Evolutionary conservation across 2,888 invertebrate species (phyloP).

Genomic region (Pammene aurita): DNA sequence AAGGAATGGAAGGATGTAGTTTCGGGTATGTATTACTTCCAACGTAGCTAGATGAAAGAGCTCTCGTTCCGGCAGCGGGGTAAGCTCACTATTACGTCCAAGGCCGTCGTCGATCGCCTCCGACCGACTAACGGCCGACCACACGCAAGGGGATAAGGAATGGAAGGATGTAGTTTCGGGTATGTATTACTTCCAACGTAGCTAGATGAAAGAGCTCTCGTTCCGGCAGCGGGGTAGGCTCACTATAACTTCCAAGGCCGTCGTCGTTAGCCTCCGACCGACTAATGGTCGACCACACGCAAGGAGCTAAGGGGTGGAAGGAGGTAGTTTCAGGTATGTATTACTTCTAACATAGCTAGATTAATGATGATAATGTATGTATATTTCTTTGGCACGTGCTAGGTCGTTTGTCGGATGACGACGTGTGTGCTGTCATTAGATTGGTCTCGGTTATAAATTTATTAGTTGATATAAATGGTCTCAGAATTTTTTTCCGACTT

Average conservation of each 20-base stretch:
- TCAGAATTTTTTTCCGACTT: no score
- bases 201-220: slow-evolving; percentile 36
- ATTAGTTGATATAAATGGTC: no score
- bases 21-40: slow-evolving; percentile 56
- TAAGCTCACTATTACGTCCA: slow-evolving; percentile 65
- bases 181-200: slow-evolving; percentile 36
- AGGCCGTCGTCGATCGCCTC: slow-evolving; percentile 86
- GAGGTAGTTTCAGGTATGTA: slow-evolving; percentile 84
- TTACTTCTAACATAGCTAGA: no score
- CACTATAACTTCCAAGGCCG: slow-evolving; percentile 81
- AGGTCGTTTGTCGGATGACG: slow-evolving; percentile 86
- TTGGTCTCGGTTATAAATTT: slow-evolving; percentile 80
- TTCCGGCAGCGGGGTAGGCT: slow-evolving; percentile 59
- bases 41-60: slow-evolving; percentile 37
- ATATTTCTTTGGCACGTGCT: no score
- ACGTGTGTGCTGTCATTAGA: slow-evolving; percentile 74
- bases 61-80: slow-evolving; percentile 61
- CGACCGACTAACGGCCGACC: slow-evolving; percentile 70
- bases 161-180: slow-evolving; percentile 88
- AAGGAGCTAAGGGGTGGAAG: slow-evolving; percentile 84
- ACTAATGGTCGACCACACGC: slow-evolving; percentile 63
- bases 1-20: slow-evolving; percentile 88
- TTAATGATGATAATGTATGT: no score
- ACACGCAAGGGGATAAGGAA: slow-evolving; percentile 70
- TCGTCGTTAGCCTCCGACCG: slow-evolving; percentile 85